These are phyloP conservation scores for Cyclina sinensis DNA, from an alignment of 1,140 invertebrate genomes.

Conservation along the genomic window DNA sequence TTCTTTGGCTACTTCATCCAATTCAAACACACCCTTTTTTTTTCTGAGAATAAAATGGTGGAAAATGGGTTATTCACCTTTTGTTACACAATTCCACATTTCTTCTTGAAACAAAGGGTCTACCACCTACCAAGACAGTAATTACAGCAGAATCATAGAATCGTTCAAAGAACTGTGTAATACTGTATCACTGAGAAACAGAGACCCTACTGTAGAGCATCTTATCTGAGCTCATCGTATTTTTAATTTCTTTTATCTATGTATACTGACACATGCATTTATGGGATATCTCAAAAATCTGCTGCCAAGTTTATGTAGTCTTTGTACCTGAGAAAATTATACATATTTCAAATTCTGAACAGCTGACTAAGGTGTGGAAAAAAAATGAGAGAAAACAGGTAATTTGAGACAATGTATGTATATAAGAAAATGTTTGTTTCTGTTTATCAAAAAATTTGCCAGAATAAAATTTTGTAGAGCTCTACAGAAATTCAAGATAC, in stretches of 20 bases:
- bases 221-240: constrained; percentile 2
- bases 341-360: constrained; percentile 23
- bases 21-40: too few relatives aligned
- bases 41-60: too few relatives aligned
- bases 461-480: too few relatives aligned
- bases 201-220: not conserved
- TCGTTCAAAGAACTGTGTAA: too few relatives aligned
- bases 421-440: too few relatives aligned
- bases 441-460: not conserved
- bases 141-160: too few relatives aligned
- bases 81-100: too few relatives aligned
- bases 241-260: constrained; percentile 41
- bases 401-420: not conserved
- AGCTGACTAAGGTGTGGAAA: not conserved
- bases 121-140: too few relatives aligned
- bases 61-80: too few relatives aligned
- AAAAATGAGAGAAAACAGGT: not conserved
- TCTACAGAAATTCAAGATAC: too few relatives aligned
- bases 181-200: not conserved
- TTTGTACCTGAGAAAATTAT: constrained; percentile 21
- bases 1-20: too few relatives aligned
- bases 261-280: constrained; percentile 39
- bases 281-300: constrained; percentile 12
- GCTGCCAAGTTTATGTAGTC: constrained; percentile 23
- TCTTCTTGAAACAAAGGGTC: too few relatives aligned